These are phyloP conservation scores for Onchidella celtica DNA, from an alignment of 2,888 invertebrate genomes.

Conservation along the genomic window DNA sequence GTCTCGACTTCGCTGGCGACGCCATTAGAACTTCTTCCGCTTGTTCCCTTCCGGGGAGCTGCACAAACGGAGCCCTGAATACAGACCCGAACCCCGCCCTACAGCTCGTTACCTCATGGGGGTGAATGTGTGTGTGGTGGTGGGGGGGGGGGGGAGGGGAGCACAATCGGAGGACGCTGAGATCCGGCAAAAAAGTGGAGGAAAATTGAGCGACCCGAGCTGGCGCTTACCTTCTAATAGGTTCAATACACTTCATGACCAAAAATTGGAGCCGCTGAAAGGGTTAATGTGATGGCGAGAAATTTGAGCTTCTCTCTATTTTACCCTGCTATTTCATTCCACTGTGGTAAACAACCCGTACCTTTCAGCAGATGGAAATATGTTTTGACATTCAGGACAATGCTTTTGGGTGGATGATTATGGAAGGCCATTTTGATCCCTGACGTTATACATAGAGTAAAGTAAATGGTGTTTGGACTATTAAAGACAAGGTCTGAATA, in stretches of 20 bases:
- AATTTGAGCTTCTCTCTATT: background rate
- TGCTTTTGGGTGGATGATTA: too few species aligned
- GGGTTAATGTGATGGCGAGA: background rate
- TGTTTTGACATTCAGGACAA: background rate
- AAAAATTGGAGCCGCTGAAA: background rate
- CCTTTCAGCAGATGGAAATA: background rate
- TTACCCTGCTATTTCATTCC: background rate
- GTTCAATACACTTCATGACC: background rate
- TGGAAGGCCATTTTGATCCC: too few species aligned
- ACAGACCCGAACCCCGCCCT: background rate
- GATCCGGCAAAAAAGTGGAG: too few species aligned
- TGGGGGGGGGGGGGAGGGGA: background rate
- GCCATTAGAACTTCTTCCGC: constrained; percentile 37
- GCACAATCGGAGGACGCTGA: background rate
- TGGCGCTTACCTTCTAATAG: background rate
- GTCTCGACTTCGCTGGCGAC: constrained; percentile 3
- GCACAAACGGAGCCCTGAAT: constrained; percentile 8
- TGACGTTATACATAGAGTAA: too few species aligned
- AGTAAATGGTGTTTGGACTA: too few species aligned
- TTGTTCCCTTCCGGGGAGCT: constrained; percentile 11
- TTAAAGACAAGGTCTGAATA: too few species aligned
- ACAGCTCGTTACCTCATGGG: constrained; percentile 10
- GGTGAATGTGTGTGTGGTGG: too few species aligned
- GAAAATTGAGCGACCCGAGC: background rate
- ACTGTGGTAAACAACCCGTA: background rate